A percentile compares a stretch with the other conserved stretches of the same genome.
Conservation (phyloP, 2,888 invertebrate genomes). For the Yponomeuta cagnagella region DNA sequence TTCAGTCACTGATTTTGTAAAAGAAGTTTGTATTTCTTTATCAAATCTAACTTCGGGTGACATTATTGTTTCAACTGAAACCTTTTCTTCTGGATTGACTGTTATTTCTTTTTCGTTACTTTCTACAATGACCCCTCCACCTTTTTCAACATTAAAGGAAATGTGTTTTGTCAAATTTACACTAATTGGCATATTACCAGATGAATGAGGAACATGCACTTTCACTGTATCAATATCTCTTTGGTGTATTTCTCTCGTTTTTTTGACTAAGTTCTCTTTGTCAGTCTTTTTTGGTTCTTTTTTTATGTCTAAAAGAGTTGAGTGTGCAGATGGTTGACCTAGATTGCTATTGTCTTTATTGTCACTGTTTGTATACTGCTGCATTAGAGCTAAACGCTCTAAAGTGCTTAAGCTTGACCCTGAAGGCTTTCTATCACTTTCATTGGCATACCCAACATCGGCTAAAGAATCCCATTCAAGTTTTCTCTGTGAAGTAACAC, state of each 20-base stretch:
- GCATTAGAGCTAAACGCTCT: constrained; percentile 77
- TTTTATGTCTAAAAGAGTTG: constrained; percentile 63
- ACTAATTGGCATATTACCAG: constrained; percentile 41
- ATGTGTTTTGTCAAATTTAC: constrained; percentile 67
- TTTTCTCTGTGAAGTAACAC: constrained; percentile 82
- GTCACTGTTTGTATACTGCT: constrained; percentile 63
- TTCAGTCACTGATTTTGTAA: constrained; percentile 34
- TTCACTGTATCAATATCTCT: constrained; percentile 58
- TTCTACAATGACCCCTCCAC: constrained; percentile 49
- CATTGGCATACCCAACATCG: constrained; percentile 86
- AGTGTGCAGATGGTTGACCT: constrained; percentile 71
- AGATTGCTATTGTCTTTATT: constrained; percentile 39
- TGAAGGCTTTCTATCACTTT: constrained; percentile 68
- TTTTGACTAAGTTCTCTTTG: constrained; percentile 46
- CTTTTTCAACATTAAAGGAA: constrained; percentile 63
- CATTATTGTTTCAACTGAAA: constrained; percentile 30
- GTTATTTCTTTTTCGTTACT: constrained; percentile 43
- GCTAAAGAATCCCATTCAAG: constrained; percentile 93
- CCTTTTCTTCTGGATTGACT: constrained; percentile 42
- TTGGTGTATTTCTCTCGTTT: constrained; percentile 54
- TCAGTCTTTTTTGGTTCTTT: constrained; percentile 35
- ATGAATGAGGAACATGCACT: constrained; percentile 49
- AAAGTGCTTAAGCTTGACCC: constrained; percentile 75
- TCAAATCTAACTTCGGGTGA: constrained; percentile 36
- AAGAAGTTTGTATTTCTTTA: constrained; percentile 60